Evolutionary conservation across 2,888 invertebrate species (phyloP), one percentile per base, ranked within the genome.

Genomic region (Sipunculus nudus): DNA sequence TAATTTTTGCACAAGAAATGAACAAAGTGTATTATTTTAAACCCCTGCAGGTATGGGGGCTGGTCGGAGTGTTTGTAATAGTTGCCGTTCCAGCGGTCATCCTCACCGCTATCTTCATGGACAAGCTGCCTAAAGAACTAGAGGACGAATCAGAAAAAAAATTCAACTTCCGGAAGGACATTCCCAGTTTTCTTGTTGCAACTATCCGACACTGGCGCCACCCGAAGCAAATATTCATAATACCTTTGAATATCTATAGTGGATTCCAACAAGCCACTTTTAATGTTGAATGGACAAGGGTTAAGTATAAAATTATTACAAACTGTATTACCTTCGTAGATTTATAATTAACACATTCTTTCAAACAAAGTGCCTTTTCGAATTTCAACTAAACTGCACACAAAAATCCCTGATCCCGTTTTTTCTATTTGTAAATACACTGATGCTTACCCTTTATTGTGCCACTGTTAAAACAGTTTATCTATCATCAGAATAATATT

Each of bases 241-340:
- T 97, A 67, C 96, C 96, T 1, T 90, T 98, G 65, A 98, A 97
- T 0, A 86, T 98, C 52, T 98, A 94, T 90, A 95, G 96, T 75
- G 97, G 97, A 58, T 92, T 98, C 89, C 96, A 97, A 81, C 97
- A 97, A 82, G 97, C 96, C 0, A 97, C 96, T 85, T 92, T 96
- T 72, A 92, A 93, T 23, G 96, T 95, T 1, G 84, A 86, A 49
- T 87, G 80, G 70, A 86, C 86, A 0, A 83, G 84, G 73, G 86
- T 86, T n/a, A n/a, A n/a, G n/a, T n/a, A n/a, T n/a, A n/a, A n/a
- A n/a, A n/a, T n/a, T n/a, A n/a, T n/a, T n/a, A n/a, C n/a, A n/a
- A n/a, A n/a, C n/a, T n/a, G n/a, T n/a, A n/a, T n/a, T n/a, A n/a
- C n/a, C n/a, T n/a, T n/a, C n/a, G n/a, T n/a, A n/a, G n/a, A n/a